Evolutionary conservation across 2,797 vertebrate genomes (phyloP).

Genomic region (Sternarchorhynchus goeldii): DNA sequence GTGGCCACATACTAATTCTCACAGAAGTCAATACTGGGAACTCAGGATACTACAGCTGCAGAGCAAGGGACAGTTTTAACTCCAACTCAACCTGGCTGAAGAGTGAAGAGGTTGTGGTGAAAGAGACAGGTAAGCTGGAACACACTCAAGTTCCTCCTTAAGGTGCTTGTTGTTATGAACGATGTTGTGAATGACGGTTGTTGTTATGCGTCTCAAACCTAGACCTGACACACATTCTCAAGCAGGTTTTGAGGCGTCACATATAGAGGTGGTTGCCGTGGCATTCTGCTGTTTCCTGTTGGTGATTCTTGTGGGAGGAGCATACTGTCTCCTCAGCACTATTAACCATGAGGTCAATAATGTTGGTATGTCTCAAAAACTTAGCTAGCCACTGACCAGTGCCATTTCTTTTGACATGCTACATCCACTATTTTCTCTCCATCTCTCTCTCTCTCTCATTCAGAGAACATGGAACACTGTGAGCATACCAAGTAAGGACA

Average conservation of each 20-base stretch:
- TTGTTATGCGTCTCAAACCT: background rate
- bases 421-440: background rate
- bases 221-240: conserved; percentile 4
- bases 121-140: conserved; percentile 63
- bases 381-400: background rate
- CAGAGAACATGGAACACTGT: background rate
- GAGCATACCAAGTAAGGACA: conserved; percentile 28
- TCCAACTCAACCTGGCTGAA: conserved; percentile 67
- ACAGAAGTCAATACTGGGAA: conserved; percentile 52
- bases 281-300: conserved; percentile 69
- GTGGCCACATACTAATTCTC: conserved; percentile 62
- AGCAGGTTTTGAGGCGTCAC: conserved; percentile 50
- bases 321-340: conserved; percentile 55
- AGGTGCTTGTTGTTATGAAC: background rate
- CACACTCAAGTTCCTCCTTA: background rate
- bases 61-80: conserved; percentile 72
- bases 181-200: too few relatives aligned
- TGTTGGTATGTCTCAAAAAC: conserved; percentile 16
- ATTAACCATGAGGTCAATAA: conserved; percentile 11
- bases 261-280: conserved; percentile 61
- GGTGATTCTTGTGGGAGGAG: conserved; percentile 55
- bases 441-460: conserved; percentile 4
- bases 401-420: background rate
- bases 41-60: conserved; percentile 73
- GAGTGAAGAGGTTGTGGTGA: conserved; percentile 66